Evolutionary conservation across 2,113 vertebrate genomes (phyloP).

Genomic region (Coturnix japonica): DNA sequence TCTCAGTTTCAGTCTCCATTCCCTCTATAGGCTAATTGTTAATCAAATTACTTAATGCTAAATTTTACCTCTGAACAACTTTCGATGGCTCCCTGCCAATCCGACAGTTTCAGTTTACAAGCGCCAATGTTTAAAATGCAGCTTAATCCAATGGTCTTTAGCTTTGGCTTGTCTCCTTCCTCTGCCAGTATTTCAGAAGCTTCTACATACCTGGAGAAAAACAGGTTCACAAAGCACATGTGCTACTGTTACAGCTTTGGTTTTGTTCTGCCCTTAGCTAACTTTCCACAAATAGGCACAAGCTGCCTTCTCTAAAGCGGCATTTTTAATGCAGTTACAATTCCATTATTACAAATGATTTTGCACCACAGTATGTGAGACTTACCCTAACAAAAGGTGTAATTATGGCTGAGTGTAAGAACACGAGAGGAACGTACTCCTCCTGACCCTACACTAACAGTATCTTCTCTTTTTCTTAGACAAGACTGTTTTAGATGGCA

Average conservation of each 20-base stretch:
- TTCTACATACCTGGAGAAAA: conserved; percentile 86
- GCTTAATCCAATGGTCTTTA: conserved; percentile 86
- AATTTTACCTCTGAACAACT: conserved; percentile 89
- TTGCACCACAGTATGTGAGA: neutral
- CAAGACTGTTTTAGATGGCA: neutral
- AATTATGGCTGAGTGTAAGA: neutral
- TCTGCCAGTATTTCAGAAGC: conserved; percentile 79
- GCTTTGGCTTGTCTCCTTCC: conserved; percentile 78
- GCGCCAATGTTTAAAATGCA: conserved; percentile 92
- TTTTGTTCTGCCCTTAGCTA: neutral
- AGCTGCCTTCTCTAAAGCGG: neutral
- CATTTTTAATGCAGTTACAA: neutral
- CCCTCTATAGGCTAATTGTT: neutral
- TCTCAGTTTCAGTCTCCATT: neutral
- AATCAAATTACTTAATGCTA: neutral
- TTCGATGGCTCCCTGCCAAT: conserved; percentile 92
- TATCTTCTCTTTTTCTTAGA: neutral
- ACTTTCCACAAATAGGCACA: neutral
- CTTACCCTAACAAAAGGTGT: neutral
- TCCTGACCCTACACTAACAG: neutral
- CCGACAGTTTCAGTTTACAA: conserved; percentile 89
- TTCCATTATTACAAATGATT: neutral
- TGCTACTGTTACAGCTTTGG: neutral
- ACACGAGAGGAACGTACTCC: neutral
- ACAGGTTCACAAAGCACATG: neutral